phyloP scores from a whole-genome alignment of 1,140 invertebrate species.

The Mizuhopecten yessoensis region DNA sequence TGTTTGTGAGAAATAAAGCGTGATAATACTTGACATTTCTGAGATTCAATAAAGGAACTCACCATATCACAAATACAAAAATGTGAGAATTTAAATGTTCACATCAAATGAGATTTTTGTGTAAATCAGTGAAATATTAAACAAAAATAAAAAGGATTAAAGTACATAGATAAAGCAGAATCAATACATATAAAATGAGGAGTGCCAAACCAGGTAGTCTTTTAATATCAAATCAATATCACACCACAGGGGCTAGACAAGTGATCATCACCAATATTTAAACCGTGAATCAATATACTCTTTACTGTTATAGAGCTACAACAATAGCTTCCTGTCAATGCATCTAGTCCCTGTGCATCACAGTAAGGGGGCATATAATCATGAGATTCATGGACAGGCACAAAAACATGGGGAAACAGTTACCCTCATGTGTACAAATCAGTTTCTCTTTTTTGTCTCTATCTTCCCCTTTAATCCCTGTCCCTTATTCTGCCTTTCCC shows the following conservation, averaged over 20 bases:
- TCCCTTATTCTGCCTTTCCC: background rate
- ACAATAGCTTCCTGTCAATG: no score
- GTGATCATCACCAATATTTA: background rate
- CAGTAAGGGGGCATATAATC: background rate
- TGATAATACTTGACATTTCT: no score
- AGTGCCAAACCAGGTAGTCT: no score
- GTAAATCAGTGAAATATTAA: background rate
- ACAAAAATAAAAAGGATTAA: background rate
- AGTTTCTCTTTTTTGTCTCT: background rate
- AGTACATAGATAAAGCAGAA: no score
- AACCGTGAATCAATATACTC: background rate
- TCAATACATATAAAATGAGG: background rate
- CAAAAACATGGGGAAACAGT: background rate
- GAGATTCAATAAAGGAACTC: no score
- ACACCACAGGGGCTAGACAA: background rate
- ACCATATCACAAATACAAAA: no score
- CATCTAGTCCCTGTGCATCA: background rate
- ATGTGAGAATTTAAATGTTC: no score
- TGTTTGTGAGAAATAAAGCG: no score
- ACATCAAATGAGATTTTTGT: no score
- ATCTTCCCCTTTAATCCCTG: background rate
- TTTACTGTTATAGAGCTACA: no score
- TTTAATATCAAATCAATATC: background rate
- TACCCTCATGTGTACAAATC: no score
- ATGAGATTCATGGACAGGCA: background rate